phyloP scores from a whole-genome alignment of 2,113 vertebrate genomes.

The Atlantisia rogersi region DNA sequence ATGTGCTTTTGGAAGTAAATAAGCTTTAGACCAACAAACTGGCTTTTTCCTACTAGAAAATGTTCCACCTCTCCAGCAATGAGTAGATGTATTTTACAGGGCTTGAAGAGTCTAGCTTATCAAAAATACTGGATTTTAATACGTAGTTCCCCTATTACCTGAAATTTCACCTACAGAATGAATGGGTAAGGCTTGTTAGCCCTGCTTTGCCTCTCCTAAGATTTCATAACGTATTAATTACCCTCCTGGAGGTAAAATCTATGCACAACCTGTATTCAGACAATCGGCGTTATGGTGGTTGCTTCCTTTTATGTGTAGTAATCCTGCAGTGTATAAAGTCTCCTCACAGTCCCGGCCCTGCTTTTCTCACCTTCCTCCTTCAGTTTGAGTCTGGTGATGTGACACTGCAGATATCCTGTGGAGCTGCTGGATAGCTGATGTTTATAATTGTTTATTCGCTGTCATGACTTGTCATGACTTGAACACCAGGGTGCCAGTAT shows the following conservation, averaged over 20 bases:
- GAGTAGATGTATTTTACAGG: not conserved
- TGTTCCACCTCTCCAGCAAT: not conserved
- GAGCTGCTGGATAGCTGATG: not conserved
- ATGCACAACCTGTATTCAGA: not conserved
- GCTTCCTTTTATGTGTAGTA: not conserved
- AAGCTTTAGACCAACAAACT: not conserved
- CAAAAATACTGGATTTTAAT: not conserved
- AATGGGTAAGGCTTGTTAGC: not conserved
- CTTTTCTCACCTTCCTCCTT: not conserved
- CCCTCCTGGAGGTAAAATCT: slow-evolving; percentile 17
- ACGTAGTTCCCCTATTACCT: not conserved
- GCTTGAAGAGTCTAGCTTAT: not conserved
- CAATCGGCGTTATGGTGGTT: not conserved
- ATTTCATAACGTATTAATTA: not conserved
- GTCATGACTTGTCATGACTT: not conserved
- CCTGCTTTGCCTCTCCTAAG: not conserved
- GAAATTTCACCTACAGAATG: not conserved
- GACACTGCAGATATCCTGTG: not conserved
- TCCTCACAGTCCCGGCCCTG: not conserved
- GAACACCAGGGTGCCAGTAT: not conserved
- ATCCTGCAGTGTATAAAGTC: not conserved
- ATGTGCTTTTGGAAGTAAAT: not conserved
- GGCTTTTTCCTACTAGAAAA: not conserved
- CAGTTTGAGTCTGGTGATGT: not conserved
- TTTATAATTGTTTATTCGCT: rapidly evolving